Base-by-base conservation (phyloP, 1,140 invertebrate species). In the Drosophila equinoxialis region DNA sequence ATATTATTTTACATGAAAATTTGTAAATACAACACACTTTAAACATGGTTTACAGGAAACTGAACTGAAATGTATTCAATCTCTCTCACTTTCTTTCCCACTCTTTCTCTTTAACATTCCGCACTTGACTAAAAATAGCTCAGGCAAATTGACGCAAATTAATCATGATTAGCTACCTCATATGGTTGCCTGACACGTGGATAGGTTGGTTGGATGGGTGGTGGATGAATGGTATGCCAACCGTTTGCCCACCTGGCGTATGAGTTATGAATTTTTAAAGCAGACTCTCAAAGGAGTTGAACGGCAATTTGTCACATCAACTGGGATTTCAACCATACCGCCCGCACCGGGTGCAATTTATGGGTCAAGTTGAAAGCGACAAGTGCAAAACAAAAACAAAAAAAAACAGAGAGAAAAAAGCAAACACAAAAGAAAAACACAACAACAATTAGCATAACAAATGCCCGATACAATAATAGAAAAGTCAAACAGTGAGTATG, bases 101-200 rank as follows among this genome's bases (percentile, higher is more conserved):
- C 11, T 39, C 3, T 11, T 3, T 39, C 3, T 11, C 1, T 11
- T 71, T 71, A 42, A 58, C 62, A 64, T 71, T 58, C 14, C 45
- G 58, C 33, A 59, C 11, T 54, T 42, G 69, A 26, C 83, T 83
- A 87, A 80, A 87, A 77, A 89, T 89, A 87, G 73, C 70, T 51
- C 48, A 17, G 33, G 14, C 70, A 87, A 87, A 87, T 87, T 87
- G 83, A 89, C 71, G 84, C 84, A 87, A 87, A 89, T 87, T 87
- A 89, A 87, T 87, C 83, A 87, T 87, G 83, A 87, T 87, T 87
- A 87, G 77, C 62, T 60, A 57, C 64, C 58, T 66, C 57, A 11
- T 67, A 48, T 58, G 57, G 59, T 65, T 76, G 59, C 8, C 14
- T 48, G 61, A 13, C 20, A 26, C 41, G 63, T 61, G 60, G 58